phyloP scores from a whole-genome alignment of 2,888 invertebrate genomes.

The Epinotia demarniana region DNA sequence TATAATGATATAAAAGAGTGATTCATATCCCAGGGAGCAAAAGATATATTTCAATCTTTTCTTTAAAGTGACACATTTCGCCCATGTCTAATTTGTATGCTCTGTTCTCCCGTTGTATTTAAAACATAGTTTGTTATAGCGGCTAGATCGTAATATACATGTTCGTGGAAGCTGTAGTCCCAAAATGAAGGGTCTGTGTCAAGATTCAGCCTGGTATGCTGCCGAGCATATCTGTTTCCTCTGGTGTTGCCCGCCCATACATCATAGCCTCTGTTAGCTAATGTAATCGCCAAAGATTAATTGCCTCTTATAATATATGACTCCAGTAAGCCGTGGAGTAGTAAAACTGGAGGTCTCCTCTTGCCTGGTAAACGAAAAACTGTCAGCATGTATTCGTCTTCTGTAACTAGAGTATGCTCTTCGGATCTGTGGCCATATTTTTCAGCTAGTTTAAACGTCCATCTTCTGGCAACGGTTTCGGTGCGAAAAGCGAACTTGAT shows the following conservation, averaged over 20 bases:
- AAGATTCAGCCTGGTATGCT: constrained; percentile 73
- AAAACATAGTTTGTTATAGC: constrained; percentile 76
- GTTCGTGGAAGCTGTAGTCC: constrained; percentile 87
- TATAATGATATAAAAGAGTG: no score
- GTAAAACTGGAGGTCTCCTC: constrained; percentile 50
- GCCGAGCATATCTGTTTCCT: constrained; percentile 84
- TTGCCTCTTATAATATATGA: constrained; percentile 57
- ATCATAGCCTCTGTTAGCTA: constrained; percentile 81
- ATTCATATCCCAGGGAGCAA: no score
- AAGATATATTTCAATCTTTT: no score
- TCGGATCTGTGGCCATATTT: constrained; percentile 53
- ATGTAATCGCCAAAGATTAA: constrained; percentile 51
- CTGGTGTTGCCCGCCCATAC: constrained; percentile 70
- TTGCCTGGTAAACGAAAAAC: constrained; percentile 54
- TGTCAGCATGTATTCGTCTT: constrained; percentile 59
- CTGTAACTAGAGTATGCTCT: constrained; percentile 50
- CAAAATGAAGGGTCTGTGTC: constrained; percentile 69
- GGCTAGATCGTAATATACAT: constrained; percentile 88
- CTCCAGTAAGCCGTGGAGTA: constrained; percentile 60
- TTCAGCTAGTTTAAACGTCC: constrained; percentile 47
- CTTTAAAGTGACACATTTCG: no score
- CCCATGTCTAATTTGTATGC: constrained; percentile 85
- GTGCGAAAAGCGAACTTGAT: background rate
- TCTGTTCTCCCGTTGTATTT: constrained; percentile 70
- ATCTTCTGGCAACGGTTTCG: constrained; percentile 16